Evolutionary conservation across 2,113 vertebrate species (phyloP), one percentile per base, ranked within the genome.

Genomic region (Chaetodon auriga): DNA sequence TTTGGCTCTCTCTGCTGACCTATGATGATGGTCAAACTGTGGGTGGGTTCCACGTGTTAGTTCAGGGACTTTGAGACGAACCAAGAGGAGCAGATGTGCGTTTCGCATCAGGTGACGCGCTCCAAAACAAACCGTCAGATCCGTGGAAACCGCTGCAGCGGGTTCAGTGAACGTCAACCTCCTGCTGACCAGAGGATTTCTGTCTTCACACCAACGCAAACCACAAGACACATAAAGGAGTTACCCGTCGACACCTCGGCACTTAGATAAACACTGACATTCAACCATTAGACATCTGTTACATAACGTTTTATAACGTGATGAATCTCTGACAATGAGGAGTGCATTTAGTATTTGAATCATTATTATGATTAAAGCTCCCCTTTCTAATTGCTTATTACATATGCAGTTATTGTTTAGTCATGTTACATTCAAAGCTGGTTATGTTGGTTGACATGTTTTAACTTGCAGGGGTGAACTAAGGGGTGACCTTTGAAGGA

Each of bases 51-150:
- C 41, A 16, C 62, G 64, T 81, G 70, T 72, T 63, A 14, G 38
- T 69, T 85, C 12, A 5, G 84, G 82, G 86, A 72, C 68, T 77
- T 87, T 80, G 5, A n/a, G 57, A 43, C 0, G 38, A 71, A 0
- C 75, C 66, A 60, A 82, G 58, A 85, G 71, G 61, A 78, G 69
- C 91, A 89, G 88, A 91, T 89, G 90, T 88, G 79, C 36, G 75
- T 75, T 80, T 89, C 15, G 19, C 36, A 53, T 81, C 73, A 71
- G 69, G 58, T 82, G 77, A 82, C 45, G 7, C 8, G 2, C 68
- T 83, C 77, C 84, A 86, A 77, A 91, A 93, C 89, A 89, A 86
- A 87, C 66, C 1, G 1, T 36, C 18, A 10, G 15, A 30, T 75
- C 83, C 89, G 72, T 78, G 83, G 87, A 63, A 82, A 90, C 80